Evolutionary conservation across 2,113 vertebrate genomes (phyloP).

Genomic region (Toxostoma redivivum): DNA sequence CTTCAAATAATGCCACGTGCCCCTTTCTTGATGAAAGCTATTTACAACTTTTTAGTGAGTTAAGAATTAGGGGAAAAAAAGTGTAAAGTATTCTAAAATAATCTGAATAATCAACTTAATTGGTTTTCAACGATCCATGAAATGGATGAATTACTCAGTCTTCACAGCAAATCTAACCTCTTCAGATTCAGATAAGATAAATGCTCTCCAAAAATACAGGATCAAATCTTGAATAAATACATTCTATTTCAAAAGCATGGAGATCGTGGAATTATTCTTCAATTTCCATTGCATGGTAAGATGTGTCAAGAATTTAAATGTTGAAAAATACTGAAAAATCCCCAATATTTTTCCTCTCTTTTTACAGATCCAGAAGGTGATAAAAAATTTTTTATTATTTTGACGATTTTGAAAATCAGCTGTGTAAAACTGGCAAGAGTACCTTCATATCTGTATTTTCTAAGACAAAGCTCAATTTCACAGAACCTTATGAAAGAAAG

Average conservation of each 20-base stretch:
- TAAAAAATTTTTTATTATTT: not conserved
- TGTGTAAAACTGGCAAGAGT: not conserved
- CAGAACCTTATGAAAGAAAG: not conserved
- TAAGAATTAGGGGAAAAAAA: not conserved
- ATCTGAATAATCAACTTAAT: constrained; percentile 31
- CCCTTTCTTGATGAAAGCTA: not conserved
- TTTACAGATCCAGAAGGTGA: not conserved
- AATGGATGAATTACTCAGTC: constrained; percentile 36
- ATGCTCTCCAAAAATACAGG: not conserved
- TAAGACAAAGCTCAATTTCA: not conserved
- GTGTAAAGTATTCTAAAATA: not conserved
- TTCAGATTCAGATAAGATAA: constrained; percentile 37
- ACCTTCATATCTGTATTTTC: not conserved
- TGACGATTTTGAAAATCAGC: not conserved
- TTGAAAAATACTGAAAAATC: not conserved
- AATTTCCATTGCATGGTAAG: not conserved
- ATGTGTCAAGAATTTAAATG: not conserved
- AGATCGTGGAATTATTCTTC: not conserved
- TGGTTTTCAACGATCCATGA: not conserved
- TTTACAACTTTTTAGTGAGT: not conserved
- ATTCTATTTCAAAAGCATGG: not conserved
- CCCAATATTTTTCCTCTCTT: accelerated
- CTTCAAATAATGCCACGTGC: not conserved
- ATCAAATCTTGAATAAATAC: not conserved
- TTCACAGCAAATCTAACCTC: not conserved